phyloP scores from a whole-genome alignment of 2,888 invertebrate species.

The Siphlonurus alternatus region DNA sequence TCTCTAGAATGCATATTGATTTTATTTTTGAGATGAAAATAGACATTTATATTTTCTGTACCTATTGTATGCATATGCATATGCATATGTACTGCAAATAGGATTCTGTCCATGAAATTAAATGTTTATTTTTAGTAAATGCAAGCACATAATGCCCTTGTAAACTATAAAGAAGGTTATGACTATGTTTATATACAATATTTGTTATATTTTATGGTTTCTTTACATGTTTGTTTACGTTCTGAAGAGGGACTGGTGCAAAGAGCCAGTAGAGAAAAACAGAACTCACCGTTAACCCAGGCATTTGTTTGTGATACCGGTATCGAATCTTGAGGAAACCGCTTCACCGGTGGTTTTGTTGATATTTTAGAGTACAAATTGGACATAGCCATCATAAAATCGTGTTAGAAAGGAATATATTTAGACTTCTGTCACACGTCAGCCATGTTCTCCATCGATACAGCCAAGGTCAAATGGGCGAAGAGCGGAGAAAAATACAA shows the following conservation, averaged over 20 bases:
- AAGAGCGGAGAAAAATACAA: background rate
- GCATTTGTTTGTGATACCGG: slow-evolving; percentile 65
- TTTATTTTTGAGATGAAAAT: too few relatives aligned
- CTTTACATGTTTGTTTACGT: background rate
- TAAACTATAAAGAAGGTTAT: too few relatives aligned
- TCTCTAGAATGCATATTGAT: too few relatives aligned
- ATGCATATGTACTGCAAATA: too few relatives aligned
- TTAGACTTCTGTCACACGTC: background rate
- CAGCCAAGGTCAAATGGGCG: background rate
- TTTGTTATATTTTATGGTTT: too few relatives aligned
- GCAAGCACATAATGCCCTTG: too few relatives aligned
- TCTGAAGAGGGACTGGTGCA: background rate
- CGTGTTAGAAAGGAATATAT: background rate
- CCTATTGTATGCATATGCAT: too few relatives aligned
- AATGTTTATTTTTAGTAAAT: too few relatives aligned
- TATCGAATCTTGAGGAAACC: slow-evolving; percentile 52
- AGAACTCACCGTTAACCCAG: slow-evolving; percentile 68
- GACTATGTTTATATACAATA: too few relatives aligned
- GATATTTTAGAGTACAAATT: slow-evolving; percentile 60
- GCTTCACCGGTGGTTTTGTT: slow-evolving; percentile 49
- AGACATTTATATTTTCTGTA: too few relatives aligned
- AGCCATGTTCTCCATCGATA: background rate
- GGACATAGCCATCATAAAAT: slow-evolving; percentile 42
- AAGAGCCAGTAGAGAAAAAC: background rate
- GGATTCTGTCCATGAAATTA: too few relatives aligned